phyloP scores from a whole-genome alignment of 2,113 vertebrate genomes.

The Alces alces region DNA sequence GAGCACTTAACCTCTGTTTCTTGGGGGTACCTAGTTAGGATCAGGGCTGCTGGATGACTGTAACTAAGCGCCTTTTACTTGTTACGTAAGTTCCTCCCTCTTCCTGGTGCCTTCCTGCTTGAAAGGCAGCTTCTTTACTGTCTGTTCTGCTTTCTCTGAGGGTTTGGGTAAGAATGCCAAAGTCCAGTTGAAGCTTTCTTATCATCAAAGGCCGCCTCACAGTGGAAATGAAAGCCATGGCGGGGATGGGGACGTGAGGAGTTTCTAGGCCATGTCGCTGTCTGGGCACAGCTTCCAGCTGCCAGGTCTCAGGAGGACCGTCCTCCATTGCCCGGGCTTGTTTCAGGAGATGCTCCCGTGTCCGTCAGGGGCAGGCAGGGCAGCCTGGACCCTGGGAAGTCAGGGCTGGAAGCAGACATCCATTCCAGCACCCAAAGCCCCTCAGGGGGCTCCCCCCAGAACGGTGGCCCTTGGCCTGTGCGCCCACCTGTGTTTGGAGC shows the following conservation, averaged over 20 bases:
- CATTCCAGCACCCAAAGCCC: not conserved
- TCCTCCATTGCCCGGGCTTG: not conserved
- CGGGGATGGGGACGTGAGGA: accelerated
- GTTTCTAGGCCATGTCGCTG: not conserved
- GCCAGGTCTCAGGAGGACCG: not conserved
- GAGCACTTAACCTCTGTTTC: not conserved
- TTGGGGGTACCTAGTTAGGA: too few species aligned
- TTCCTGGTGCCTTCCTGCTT: too few species aligned
- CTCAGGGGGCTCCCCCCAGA: accelerated
- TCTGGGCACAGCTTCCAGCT: not conserved
- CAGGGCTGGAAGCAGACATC: not conserved
- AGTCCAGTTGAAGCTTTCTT: not conserved
- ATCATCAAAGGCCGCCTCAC: too few species aligned
- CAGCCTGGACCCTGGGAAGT: not conserved
- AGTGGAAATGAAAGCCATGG: accelerated
- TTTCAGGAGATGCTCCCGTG: not conserved
- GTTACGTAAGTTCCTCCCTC: not conserved
- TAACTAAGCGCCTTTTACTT: not conserved
- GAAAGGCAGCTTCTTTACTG: not conserved
- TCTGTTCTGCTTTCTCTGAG: not conserved
- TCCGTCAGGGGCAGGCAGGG: too few species aligned
- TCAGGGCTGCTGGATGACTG: not conserved
- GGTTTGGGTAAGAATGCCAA: not conserved
- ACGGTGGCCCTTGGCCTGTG: accelerated
- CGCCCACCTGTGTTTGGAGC: accelerated